Evolutionary conservation across 2,888 invertebrate species (phyloP), one percentile per base, ranked within the genome.

Genomic region (Noctua janthe): DNA sequence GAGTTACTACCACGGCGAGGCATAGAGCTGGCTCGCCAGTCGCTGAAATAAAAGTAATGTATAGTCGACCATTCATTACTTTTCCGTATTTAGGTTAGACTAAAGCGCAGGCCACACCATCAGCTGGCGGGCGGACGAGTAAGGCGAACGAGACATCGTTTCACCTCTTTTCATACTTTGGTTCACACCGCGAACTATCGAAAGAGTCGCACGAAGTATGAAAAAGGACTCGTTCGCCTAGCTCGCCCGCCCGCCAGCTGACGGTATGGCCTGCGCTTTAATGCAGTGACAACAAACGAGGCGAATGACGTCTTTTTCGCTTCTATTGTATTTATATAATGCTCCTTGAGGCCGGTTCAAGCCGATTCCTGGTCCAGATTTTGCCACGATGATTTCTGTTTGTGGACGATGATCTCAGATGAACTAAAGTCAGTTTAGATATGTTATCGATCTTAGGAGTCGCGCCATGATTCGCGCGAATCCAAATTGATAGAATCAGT

Each of bases 21-120:
- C 95, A 94, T 8, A 97, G 75, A 0, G 97, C 96, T 20, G 97
- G 97, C 87, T 97, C 97, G 2, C 97, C 97, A 1, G 97, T 97
- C 23, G 97, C 97, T 97, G 89, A 13, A 93, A 66, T 54, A 10
- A 54, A 54, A 8, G 20, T 54, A 54, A 54, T 20, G 20, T 54
- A 7, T 20, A 54, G 20, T 54, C 20, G 51, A 20, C 0, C 51
- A 17, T 6, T 54, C 1, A 20, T 54, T 54, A 11, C 56, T 56
- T 56, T 54, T 23, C 56, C 10, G 0, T 56, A 56, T 3, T 29
- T 29, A 29, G 29, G 29, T 29, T 29, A 29, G 29, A 29, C 29
- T 29, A 29, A 29, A 29, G 29, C 29, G 29, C 29, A 29, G 29
- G 29, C 29, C 29, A 29, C 29, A 29, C 29, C 29, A 29, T 29